Percentiles rank a stretch among this genome's conserved stretches.
These are phyloP conservation scores for Trematocara nigrifrons DNA, from an alignment of 2,113 vertebrate species.

Conservation along the genomic window DNA sequence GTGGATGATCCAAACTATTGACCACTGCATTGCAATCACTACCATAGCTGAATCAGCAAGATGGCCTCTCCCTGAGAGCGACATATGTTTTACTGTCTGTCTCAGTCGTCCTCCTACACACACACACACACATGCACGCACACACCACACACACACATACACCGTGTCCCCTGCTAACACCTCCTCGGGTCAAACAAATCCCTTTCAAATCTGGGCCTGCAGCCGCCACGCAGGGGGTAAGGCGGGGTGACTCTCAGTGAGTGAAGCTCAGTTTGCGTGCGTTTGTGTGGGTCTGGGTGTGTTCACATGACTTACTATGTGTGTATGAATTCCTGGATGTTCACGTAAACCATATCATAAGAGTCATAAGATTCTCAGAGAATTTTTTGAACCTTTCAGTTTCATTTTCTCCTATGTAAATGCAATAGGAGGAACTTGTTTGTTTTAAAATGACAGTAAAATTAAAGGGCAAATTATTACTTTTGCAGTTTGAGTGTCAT, in stretches of 20 bases:
- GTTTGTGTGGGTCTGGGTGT: not conserved
- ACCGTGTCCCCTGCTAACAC: slow-evolving; percentile 8
- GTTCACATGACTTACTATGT: not conserved
- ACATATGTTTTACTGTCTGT: slow-evolving; percentile 81
- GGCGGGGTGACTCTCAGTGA: not conserved
- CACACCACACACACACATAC: slow-evolving; percentile 3
- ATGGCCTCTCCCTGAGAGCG: slow-evolving; percentile 56
- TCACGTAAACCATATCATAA: not conserved
- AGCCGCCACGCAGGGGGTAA: slow-evolving; percentile 59
- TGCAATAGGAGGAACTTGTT: not conserved
- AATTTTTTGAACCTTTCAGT: not conserved
- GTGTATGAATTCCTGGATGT: not conserved
- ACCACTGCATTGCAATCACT: not conserved
- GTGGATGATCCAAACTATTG: slow-evolving; percentile 32
- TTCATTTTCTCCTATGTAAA: not conserved
- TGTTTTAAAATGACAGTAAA: not conserved
- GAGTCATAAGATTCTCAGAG: not conserved
- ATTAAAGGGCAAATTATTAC: not conserved
- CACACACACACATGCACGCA: not conserved
- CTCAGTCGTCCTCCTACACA: slow-evolving; percentile 19
- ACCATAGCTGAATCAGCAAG: slow-evolving; percentile 57
- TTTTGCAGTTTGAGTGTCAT: not conserved
- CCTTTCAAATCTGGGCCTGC: slow-evolving; percentile 68
- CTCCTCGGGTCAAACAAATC: slow-evolving; percentile 65
- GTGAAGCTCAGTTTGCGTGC: not conserved